Base-by-base conservation (phyloP, 2,888 invertebrate species). In the Hydropsyche betteni region DNA sequence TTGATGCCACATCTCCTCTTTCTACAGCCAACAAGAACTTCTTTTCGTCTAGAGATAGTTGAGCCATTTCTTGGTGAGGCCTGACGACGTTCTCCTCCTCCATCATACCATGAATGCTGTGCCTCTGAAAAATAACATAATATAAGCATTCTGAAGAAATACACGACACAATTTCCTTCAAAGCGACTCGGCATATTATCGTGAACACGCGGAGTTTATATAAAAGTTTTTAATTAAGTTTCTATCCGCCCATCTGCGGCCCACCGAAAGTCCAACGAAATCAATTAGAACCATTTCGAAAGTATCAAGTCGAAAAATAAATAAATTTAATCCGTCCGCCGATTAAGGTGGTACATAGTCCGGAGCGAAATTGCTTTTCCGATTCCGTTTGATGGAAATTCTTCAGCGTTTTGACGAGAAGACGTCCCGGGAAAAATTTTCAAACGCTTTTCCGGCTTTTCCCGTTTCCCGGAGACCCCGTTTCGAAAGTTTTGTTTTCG, bases 11-110 rank as follows among this genome's bases (percentile, higher is more conserved):
- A 87, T 99, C 98, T 44, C 99, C 98, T 44, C 98, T 90, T 87
- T 98, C 98, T 81, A 97, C 97, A 7, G 97, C 96, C 82, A 98
- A 88, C 76, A 98, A 90, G 87, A 93, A 98, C 88, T 96, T 96
- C 89, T 97, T 97, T 89, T 98, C 98, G 81, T 94, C 94, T 81
- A 94, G 87, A 61, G 93, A 90, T 81, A 94, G 89, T 84, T 92
- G 93, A 73, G 91, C 92, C 89, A 94, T 94, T 84, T 94, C 95
- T 87, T 95, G 95, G 86, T 95, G 95, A 80, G 95, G 95, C 80
- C 95, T 89, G 82, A 95, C 93, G 82, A 94, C 94, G 83, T 94
- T 94, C 84, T 93, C 93, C 84, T 95, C 95, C 85, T 95, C 95
- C 90, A 94, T 95, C 94, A 95, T 95, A 80, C 95, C 95, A 84